phyloP scores from a whole-genome alignment of 2,797 vertebrate species.

The Halcyon smyrnensis region DNA sequence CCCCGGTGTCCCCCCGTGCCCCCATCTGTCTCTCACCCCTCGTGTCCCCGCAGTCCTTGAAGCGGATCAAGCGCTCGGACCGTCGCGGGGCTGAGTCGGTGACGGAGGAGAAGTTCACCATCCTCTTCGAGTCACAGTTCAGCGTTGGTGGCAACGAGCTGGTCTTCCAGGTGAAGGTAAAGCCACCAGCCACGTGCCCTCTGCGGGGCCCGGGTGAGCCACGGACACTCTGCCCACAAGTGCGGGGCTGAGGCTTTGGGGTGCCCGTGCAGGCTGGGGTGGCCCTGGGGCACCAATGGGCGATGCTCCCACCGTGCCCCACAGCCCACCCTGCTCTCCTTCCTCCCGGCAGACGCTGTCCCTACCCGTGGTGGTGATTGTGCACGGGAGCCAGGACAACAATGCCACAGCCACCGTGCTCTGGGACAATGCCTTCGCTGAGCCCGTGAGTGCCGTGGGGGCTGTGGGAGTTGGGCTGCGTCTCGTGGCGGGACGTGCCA shows the following conservation, averaged over 20 bases:
- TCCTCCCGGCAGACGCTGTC: slow-evolving; percentile 86
- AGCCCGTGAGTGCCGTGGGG: slow-evolving; percentile 83
- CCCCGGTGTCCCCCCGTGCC: too few relatives aligned
- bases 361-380: slow-evolving; percentile 94
- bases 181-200: rapidly evolving
- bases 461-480: rapidly evolving
- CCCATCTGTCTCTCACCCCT: neutral
- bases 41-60: slow-evolving; percentile 84
- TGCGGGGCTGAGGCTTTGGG: neutral
- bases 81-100: slow-evolving; percentile 93
- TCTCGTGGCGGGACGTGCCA: rapidly evolving
- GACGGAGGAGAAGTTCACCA: slow-evolving; percentile 96
- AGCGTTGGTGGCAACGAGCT: slow-evolving; percentile 95
- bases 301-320: neutral
- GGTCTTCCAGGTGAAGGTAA: slow-evolving; percentile 95
- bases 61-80: slow-evolving; percentile 94
- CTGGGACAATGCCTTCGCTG: slow-evolving; percentile 97
- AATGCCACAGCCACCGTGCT: slow-evolving; percentile 94
- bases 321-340: neutral
- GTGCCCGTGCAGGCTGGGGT: rapidly evolving
- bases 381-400: slow-evolving; percentile 97
- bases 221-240: rapidly evolving
- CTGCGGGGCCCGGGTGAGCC: neutral
- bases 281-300: neutral
- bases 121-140: slow-evolving; percentile 96